Conservation (phyloP, 2,113 vertebrate genomes). For the Piaya cayana region DNA sequence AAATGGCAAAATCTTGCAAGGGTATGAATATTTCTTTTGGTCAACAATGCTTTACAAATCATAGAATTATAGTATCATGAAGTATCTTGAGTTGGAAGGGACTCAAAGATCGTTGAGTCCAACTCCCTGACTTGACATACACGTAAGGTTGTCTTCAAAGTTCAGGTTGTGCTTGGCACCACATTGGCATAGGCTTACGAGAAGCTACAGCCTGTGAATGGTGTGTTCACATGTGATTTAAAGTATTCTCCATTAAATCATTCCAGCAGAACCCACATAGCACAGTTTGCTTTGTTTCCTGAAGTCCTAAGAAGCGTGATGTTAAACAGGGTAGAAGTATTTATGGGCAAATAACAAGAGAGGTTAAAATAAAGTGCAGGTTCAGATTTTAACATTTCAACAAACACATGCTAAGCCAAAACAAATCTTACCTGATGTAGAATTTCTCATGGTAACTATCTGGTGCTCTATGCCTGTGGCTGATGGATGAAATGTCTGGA, state of each 20-base stretch:
- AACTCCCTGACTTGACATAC: background rate
- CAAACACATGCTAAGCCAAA: background rate
- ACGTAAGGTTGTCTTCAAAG: background rate
- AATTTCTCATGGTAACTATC: background rate
- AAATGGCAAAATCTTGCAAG: background rate
- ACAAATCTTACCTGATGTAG: background rate
- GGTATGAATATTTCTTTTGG: background rate
- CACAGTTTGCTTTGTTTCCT: background rate
- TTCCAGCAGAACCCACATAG: background rate
- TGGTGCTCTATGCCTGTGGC: background rate
- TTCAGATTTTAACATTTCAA: background rate
- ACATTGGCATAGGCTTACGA: background rate
- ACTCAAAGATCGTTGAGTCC: background rate
- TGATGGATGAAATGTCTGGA: background rate
- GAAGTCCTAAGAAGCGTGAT: background rate
- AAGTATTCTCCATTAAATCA: background rate
- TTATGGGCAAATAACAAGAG: background rate
- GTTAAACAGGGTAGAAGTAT: background rate
- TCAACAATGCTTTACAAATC: background rate
- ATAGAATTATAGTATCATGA: background rate
- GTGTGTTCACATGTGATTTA: background rate
- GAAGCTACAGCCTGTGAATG: background rate
- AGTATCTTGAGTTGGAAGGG: too few species aligned
- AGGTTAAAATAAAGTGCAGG: background rate
- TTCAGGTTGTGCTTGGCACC: background rate